phyloP scores from a whole-genome alignment of 1,140 invertebrate genomes.

The Prorops nasuta region DNA sequence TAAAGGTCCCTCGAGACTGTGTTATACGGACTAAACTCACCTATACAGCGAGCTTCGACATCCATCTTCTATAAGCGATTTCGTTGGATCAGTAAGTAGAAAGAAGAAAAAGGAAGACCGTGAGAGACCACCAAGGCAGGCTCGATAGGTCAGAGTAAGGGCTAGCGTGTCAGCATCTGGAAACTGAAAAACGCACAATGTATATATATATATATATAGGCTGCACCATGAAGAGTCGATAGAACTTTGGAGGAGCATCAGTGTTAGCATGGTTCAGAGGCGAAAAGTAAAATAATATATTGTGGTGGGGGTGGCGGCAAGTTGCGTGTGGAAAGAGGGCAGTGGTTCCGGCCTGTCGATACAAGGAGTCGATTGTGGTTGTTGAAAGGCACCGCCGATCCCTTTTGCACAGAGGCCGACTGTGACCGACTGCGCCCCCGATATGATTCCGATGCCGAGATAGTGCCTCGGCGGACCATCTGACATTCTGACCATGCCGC shows the following conservation, averaged over 20 bases:
- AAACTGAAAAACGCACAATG: too few relatives aligned
- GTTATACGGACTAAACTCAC: slow-evolving; percentile 5
- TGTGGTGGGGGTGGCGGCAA: slow-evolving; percentile 32
- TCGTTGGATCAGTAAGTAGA: slow-evolving; percentile 50
- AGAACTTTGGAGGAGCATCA: too few relatives aligned
- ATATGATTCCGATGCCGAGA: slow-evolving; percentile 52
- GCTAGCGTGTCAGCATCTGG: too few relatives aligned
- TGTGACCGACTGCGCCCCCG: slow-evolving; percentile 44
- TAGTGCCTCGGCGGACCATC: slow-evolving; percentile 35
- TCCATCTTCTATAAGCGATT: too few relatives aligned
- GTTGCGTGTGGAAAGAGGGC: neutral
- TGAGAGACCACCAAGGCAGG: neutral
- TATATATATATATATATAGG: too few relatives aligned
- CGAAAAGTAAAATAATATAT: too few relatives aligned
- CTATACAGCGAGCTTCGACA: neutral
- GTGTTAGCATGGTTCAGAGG: too few relatives aligned
- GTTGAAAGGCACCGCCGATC: slow-evolving; percentile 41
- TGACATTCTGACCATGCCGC: too few relatives aligned
- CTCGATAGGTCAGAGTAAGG: neutral
- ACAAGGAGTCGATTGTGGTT: slow-evolving; percentile 49
- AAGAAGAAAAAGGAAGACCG: slow-evolving; percentile 11
- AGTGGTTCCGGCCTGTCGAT: slow-evolving; percentile 38
- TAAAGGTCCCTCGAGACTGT: slow-evolving; percentile 27
- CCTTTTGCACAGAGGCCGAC: slow-evolving; percentile 43
- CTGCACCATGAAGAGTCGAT: too few relatives aligned